Conservation (phyloP, 2,113 vertebrate species). For the Ornithorhynchus anatinus region DNA sequence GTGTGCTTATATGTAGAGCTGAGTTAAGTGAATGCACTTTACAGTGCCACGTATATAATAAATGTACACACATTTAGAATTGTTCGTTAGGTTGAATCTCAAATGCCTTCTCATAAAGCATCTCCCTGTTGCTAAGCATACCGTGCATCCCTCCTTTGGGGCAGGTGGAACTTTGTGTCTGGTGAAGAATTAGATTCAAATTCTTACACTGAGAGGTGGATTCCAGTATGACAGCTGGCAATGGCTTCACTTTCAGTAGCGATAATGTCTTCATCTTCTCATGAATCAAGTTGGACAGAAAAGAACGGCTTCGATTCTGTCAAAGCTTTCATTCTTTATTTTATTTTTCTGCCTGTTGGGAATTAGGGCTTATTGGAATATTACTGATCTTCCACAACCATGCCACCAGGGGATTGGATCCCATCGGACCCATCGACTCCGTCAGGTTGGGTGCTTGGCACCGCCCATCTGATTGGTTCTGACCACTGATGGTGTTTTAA, state of each 20-base stretch:
- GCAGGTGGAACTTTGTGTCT: conserved; percentile 62
- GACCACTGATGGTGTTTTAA: conserved; percentile 19
- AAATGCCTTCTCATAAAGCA: conserved; percentile 52
- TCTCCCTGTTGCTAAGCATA: conserved; percentile 80
- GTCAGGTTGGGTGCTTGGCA: conserved; percentile 16
- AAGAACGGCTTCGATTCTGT: conserved; percentile 17
- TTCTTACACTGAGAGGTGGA: conserved; percentile 61
- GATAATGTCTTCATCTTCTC: conserved; percentile 43
- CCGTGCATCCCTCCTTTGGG: conserved; percentile 66
- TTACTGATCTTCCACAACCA: conserved; percentile 38
- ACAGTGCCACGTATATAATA: conserved; percentile 47
- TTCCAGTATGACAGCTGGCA: conserved; percentile 76
- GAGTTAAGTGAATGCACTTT: conserved; percentile 9
- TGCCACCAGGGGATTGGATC: conserved; percentile 27
- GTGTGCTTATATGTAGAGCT: conserved; percentile 14
- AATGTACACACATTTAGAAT: conserved; percentile 58
- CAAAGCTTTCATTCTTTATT: conserved; percentile 37
- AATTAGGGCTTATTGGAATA: conserved; percentile 61
- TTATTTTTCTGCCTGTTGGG: conserved; percentile 48
- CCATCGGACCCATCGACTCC: conserved; percentile 43
- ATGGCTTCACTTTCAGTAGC: conserved; percentile 47
- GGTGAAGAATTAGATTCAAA: conserved; percentile 44
- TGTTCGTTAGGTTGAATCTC: conserved; percentile 17
- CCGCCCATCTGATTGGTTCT: conserved; percentile 28
- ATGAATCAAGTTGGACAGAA: conserved; percentile 26